Evolutionary conservation across 2,113 vertebrate species (phyloP), one percentile per base, ranked within the genome.

Genomic region (Smithornis capensis): DNA sequence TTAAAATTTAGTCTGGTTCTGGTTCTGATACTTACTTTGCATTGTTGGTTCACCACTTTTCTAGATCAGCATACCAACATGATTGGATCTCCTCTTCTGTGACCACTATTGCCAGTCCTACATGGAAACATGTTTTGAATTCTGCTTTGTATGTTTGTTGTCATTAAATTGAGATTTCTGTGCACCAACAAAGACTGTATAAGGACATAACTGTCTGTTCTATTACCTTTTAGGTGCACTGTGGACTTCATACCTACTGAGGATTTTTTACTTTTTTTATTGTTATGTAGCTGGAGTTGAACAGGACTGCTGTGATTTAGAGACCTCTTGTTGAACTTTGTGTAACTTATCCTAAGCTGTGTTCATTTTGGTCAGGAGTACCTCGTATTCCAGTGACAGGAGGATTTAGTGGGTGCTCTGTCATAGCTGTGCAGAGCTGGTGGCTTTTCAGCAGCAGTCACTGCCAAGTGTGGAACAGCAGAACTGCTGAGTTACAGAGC

Each of bases 331-430:
- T 19, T 91, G 80, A 55, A n/a, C 29, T 89, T 84, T 7, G 16
- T 67, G 22, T 56, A 44, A 6, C 14, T 33, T 47, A 17, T 1
- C 7, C 62, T 56, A 17, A 70, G 14, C 45, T 74, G 6, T 59
- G 35, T 80, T 90, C 23, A 19, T 59, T 73, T 81, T 38, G 19
- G 24, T 83, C 42, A 63, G 28, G 83, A 83, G 50, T 27, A 29
- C 4, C 19, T 69, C 4, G 0, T 50, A 0, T 42, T 74, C 1
- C 7, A 21, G 60, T 56, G 35, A 37, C 13, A 37, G 16, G 12
- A 35, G 33, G 19, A 27, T 73, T 83, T 76, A 67, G 38, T 27
- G 53, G 40, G 35, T 0, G 0, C 56, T 78, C 0, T 0, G 29
- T 74, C 19, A 19, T 49, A 33, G n/a, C 14, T 71, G 18, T 63